These are phyloP conservation scores for Melikaiella ostensackeni DNA, from an alignment of 2,888 invertebrate genomes.

Conservation along the genomic window DNA sequence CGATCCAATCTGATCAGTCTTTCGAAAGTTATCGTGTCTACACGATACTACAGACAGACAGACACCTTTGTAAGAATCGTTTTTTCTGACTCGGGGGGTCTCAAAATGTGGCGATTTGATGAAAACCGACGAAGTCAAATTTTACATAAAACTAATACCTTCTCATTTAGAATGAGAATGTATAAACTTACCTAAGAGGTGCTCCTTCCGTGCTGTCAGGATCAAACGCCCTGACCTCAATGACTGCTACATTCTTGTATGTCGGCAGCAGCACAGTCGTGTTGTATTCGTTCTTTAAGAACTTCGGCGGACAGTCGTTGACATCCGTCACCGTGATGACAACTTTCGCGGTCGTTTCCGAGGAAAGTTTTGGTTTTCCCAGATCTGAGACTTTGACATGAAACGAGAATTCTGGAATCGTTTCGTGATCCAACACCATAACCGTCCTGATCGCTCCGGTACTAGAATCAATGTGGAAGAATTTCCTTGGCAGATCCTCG, in stretches of 20 bases:
- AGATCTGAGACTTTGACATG: conserved; percentile 91
- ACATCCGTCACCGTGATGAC: conserved; percentile 88
- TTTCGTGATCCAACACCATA: conserved; percentile 89
- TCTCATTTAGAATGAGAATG: conserved; percentile 2
- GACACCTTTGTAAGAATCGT: too few relatives aligned
- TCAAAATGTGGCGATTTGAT: too few relatives aligned
- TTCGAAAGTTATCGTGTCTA: too few relatives aligned
- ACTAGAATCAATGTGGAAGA: conserved; percentile 91
- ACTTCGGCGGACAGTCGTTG: conserved; percentile 94
- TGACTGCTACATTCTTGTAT: conserved; percentile 86
- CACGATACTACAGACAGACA: too few relatives aligned
- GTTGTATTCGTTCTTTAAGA: conserved; percentile 84
- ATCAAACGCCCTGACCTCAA: conserved; percentile 85
- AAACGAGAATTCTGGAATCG: conserved; percentile 84
- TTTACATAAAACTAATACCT: too few relatives aligned
- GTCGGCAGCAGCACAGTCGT: conserved; percentile 90
- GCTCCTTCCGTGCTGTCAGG: conserved; percentile 81
- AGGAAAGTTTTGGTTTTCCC: conserved; percentile 89
- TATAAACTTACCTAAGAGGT: conserved; percentile 74
- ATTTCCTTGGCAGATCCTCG: conserved; percentile 86
- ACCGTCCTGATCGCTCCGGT: conserved; percentile 92
- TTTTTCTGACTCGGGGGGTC: too few relatives aligned
- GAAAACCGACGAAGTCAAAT: too few relatives aligned
- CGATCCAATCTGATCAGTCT: too few relatives aligned
- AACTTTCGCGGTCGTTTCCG: conserved; percentile 88